Evolutionary conservation across 1,140 invertebrate species (phyloP).

Genomic region (Spodoptera litura): DNA sequence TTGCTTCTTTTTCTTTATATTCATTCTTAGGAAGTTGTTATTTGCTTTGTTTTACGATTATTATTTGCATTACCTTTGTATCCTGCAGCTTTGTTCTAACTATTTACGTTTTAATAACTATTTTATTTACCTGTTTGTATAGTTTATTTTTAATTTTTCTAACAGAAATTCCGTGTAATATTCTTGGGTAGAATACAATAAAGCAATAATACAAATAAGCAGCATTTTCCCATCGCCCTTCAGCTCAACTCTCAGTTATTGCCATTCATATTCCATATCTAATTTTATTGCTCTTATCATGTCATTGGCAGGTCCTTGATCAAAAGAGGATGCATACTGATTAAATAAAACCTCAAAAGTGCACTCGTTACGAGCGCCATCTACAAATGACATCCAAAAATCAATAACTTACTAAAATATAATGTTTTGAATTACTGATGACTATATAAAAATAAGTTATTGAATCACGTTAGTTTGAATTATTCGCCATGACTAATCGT

Average conservation of each 20-base stretch:
- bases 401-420: no score
- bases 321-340: neutral
- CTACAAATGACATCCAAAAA: neutral
- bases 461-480: no score
- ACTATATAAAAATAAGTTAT: no score
- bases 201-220: no score
- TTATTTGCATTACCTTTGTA: neutral
- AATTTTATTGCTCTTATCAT: neutral
- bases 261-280: neutral
- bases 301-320: constrained; percentile 14
- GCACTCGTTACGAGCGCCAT: neutral
- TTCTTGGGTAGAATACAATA: no score
- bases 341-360: neutral
- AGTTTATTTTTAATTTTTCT: no score
- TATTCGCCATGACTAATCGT: neutral
- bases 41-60: neutral
- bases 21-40: neutral
- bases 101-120: no score
- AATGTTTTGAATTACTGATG: no score
- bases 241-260: no score
- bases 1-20: constrained; percentile 2
- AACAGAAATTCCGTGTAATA: no score
- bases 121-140: no score
- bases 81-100: neutral
- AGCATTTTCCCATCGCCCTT: no score